Base-by-base conservation (phyloP, 2,113 vertebrate genomes). In the Fregata magnificens region DNA sequence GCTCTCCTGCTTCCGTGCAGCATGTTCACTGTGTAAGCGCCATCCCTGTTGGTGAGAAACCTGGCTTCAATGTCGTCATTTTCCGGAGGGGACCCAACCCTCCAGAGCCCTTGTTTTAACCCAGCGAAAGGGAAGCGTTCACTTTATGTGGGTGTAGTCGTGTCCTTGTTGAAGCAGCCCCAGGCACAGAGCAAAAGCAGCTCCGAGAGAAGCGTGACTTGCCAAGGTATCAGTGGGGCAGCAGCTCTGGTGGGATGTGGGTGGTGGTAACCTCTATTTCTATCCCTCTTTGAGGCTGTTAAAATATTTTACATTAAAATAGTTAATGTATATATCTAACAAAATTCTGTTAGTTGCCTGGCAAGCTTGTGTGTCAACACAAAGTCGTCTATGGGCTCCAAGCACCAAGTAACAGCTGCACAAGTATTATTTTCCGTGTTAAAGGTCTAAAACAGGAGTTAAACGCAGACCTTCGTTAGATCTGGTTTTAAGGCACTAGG, bases 1-100 rank as follows among this genome's bases (percentile, higher is more conserved):
- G 0, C 34, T 0, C 0, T 20, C 15, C 62, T 13, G 19, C 6
- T 20, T 65, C 53, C 5, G 0, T 9, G 38, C 52, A 82, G 18
- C 56, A 16, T 3, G 28, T 66, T 65, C 6, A 0, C 1, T 3
- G 8, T 10, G 40, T 66, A 20, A 93, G 58, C 22, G 7, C 9
- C 32, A 17, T 2, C 19, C 19, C 25, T 10, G 6, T 5, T 1
- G 4, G 10, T 7, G 20, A 26, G 6, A 65, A 83, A 31, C 8
- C 6, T 1, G 5, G 9, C 21, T 77, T 56, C n/a, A 11, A 0
- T 3, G 4, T 5, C 3, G 0, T 8, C 22, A 11, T 62, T 78
- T 83, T 40, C 49, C 3, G 1, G n/a, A 45, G 13, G 32, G 12
- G 0, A 5, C 18, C 3, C 38, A 66, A 36, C 14, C 11, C 28